phyloP scores from a whole-genome alignment of 2,888 invertebrate genomes.

The Caenorhabditis japonica region DNA sequence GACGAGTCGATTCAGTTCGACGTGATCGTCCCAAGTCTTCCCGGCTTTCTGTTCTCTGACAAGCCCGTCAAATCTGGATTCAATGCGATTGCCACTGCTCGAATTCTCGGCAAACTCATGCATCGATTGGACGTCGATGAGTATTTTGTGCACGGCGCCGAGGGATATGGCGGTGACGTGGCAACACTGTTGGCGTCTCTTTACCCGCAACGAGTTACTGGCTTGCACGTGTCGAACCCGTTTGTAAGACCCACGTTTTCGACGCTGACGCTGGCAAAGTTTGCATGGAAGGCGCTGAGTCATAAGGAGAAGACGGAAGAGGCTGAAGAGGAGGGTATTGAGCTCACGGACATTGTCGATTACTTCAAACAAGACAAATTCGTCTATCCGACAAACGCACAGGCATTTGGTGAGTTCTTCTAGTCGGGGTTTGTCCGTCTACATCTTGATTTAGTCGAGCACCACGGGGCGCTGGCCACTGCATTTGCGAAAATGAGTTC shows the following conservation, averaged over 20 bases:
- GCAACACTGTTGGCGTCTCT: slow-evolving; percentile 57
- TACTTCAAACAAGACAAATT: slow-evolving; percentile 37
- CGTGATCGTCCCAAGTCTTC: slow-evolving; percentile 67
- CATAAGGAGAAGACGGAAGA: neutral
- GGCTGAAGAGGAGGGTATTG: slow-evolving; percentile 1
- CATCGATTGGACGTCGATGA: slow-evolving; percentile 50
- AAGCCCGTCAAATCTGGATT: slow-evolving; percentile 54
- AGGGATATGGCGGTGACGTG: slow-evolving; percentile 62
- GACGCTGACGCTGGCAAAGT: slow-evolving; percentile 29
- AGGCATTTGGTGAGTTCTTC: slow-evolving; percentile 34
- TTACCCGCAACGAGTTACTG: slow-evolving; percentile 49
- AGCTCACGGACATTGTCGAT: slow-evolving; percentile 27
- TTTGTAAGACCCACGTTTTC: slow-evolving; percentile 54
- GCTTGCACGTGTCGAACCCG: slow-evolving; percentile 63
- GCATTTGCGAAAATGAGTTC: too few relatives aligned
- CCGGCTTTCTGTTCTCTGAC: slow-evolving; percentile 67
- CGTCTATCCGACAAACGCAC: slow-evolving; percentile 27
- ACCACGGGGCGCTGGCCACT: too few relatives aligned
- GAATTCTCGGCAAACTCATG: slow-evolving; percentile 63
- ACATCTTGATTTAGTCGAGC: too few relatives aligned
- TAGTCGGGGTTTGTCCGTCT: too few relatives aligned
- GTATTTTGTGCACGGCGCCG: slow-evolving; percentile 64
- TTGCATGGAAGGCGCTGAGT: slow-evolving; percentile 24
- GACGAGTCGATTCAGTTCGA: slow-evolving; percentile 63
- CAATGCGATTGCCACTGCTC: slow-evolving; percentile 48